Evolutionary conservation across 1,140 invertebrate species (phyloP), one percentile per base, ranked within the genome.

Genomic region (Muscidifurax raptorellus): DNA sequence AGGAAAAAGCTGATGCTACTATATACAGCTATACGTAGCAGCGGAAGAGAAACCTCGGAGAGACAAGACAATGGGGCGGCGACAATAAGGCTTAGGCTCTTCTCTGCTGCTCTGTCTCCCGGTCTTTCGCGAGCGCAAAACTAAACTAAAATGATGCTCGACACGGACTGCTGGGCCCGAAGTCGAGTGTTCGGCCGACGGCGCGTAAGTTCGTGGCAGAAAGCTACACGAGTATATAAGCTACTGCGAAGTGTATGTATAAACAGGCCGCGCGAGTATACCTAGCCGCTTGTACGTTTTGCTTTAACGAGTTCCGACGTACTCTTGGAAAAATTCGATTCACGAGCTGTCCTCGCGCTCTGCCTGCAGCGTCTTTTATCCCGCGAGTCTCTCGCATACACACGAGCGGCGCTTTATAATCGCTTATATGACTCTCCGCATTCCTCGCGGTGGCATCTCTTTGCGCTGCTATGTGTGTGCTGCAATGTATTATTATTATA

Each of bases 21-120:
- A n/a, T n/a, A n/a, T n/a, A n/a, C n/a, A n/a, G n/a, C n/a, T n/a
- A n/a, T n/a, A n/a, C 83, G 15, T 15, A 40, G 52, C 27, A 10
- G 66, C 66, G 25, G 27, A 79, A 67, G 77, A 64, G 77, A n/a
- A 28, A 67, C 32, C 80, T 6, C 71, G 76, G 83, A 90, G 86
- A 52, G 91, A 91, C 89, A 91, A 90, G 89, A 90, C 90, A 90
- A 91, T 90, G 88, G 75, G 87, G 87, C 87, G 87, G 84, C 86
- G 89, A 90, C 90, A 90, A 90, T 90, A 90, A 90, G 87, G 59
- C 86, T 82, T 86, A 83, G 69, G 87, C 87, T 88, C 66, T 7
- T 13, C 44, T 6, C 10, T 40, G 44, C 44, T 47, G 13, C 44
- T 59, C 47, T 52, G 64, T 27, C 64, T 67, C 25, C 25, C n/a